A percentile compares a stretch with the other conserved stretches of the same genome.
These are phyloP conservation scores for Mesoclemmys tuberculata DNA, from an alignment of 2,113 vertebrate genomes.

Conservation along the genomic window DNA sequence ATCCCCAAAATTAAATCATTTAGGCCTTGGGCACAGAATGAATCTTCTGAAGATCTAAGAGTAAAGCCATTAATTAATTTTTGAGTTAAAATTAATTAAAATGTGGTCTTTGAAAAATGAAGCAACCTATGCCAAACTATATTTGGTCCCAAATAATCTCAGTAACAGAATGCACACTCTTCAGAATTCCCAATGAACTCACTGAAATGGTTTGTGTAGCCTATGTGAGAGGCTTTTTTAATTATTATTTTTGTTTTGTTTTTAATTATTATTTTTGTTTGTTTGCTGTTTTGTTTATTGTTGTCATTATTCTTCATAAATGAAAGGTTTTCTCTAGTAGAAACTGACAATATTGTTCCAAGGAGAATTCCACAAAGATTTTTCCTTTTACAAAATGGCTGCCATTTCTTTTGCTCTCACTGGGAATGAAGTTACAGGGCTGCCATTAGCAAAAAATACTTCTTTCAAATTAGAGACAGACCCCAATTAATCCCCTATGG, in stretches of 20 bases:
- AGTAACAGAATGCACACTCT: rapidly evolving
- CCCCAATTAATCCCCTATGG: neutral
- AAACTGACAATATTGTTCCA: neutral
- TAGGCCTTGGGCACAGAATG: neutral
- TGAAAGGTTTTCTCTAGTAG: neutral
- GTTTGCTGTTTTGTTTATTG: too few relatives aligned
- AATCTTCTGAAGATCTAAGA: neutral
- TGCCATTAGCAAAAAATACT: neutral
- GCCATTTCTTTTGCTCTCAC: neutral
- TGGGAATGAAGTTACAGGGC: neutral
- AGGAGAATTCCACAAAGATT: neutral
- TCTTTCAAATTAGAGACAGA: constrained; percentile 8
- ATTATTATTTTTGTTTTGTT: neutral
- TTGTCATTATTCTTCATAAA: too few relatives aligned
- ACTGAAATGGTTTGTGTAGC: neutral
- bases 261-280: too few relatives aligned
- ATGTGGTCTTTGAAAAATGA: neutral
- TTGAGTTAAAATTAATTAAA: neutral
- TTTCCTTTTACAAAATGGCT: neutral
- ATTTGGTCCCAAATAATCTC: neutral
- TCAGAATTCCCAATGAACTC: neutral
- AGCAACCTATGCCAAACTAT: neutral
- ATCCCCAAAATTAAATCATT: neutral
- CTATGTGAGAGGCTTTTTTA: neutral
- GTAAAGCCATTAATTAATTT: rapidly evolving